Conservation (phyloP, 2,113 vertebrate genomes). For the Lophotis ruficrista region DNA sequence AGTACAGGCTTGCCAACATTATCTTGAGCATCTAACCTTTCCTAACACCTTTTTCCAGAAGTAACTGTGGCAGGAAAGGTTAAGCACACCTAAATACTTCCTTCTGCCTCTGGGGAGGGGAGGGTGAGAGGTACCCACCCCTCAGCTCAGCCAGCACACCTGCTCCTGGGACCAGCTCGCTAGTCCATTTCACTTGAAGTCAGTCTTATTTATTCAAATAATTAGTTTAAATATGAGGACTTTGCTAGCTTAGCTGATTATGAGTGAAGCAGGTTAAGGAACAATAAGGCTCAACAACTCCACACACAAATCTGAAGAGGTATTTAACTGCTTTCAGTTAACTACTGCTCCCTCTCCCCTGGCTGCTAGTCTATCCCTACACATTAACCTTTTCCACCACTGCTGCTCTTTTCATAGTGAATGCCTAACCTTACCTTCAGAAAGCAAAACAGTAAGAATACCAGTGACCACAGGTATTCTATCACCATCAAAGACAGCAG, state of each 20-base stretch:
- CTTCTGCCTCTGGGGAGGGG: neutral
- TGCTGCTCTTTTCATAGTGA: neutral
- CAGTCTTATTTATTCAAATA: neutral
- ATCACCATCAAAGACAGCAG: neutral
- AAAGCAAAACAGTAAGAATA: neutral
- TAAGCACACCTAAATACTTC: constrained; percentile 1
- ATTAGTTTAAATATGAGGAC: neutral
- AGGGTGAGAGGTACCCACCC: neutral
- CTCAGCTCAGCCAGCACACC: constrained; percentile 2
- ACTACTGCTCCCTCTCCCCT: neutral
- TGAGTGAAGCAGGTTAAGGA: neutral
- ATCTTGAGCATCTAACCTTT: neutral
- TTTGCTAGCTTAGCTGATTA: neutral
- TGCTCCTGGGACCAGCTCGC: neutral
- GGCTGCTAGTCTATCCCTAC: neutral
- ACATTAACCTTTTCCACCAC: neutral
- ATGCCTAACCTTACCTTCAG: neutral
- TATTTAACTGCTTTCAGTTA: neutral
- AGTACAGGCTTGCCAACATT: neutral
- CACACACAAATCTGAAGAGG: neutral
- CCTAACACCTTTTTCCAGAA: neutral
- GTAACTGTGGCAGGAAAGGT: neutral
- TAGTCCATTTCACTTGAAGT: neutral
- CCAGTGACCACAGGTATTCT: rapidly evolving
- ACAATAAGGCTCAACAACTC: neutral